Evolutionary conservation across 2,113 vertebrate genomes (phyloP).

Genomic region (Epinephelus moara): DNA sequence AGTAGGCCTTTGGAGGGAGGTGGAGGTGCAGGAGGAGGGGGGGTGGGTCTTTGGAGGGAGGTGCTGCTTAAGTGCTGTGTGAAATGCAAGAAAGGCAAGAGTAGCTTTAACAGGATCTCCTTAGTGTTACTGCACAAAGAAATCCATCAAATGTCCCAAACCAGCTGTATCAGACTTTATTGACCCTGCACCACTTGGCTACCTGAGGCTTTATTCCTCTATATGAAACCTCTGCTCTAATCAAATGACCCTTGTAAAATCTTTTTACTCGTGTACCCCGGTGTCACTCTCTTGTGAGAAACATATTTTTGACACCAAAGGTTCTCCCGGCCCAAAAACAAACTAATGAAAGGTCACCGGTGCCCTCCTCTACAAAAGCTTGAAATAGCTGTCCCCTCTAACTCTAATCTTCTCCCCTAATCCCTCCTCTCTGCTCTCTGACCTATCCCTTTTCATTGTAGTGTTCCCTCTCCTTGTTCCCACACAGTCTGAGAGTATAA

Average conservation of each 20-base stretch:
- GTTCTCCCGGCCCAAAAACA: neutral
- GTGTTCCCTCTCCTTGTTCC: neutral
- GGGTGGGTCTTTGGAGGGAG: too few relatives aligned
- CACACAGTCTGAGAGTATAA: neutral
- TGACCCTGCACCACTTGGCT: neutral
- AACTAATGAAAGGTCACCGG: constrained; percentile 5
- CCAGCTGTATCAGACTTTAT: neutral
- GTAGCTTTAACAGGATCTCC: neutral
- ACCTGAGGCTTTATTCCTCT: neutral
- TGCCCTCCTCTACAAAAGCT: constrained; percentile 22
- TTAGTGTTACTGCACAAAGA: neutral
- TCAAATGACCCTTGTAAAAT: neutral
- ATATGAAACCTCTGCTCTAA: neutral
- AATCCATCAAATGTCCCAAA: neutral
- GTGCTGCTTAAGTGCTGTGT: too few relatives aligned
- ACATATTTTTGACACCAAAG: neutral
- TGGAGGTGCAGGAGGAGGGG: too few relatives aligned
- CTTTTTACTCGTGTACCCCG: neutral
- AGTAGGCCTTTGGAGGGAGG: too few relatives aligned
- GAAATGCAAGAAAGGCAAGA: too few relatives aligned
- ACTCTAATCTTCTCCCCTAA: neutral
- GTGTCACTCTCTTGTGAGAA: neutral
- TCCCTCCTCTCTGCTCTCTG: constrained; percentile 4
- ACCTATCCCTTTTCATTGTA: constrained; percentile 2
- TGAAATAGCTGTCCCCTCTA: constrained; percentile 18